A percentile compares a stretch with the other conserved stretches of the same genome.
Evolutionary conservation across 2,113 vertebrate species (phyloP).

Genomic region (Symphodus melops): DNA sequence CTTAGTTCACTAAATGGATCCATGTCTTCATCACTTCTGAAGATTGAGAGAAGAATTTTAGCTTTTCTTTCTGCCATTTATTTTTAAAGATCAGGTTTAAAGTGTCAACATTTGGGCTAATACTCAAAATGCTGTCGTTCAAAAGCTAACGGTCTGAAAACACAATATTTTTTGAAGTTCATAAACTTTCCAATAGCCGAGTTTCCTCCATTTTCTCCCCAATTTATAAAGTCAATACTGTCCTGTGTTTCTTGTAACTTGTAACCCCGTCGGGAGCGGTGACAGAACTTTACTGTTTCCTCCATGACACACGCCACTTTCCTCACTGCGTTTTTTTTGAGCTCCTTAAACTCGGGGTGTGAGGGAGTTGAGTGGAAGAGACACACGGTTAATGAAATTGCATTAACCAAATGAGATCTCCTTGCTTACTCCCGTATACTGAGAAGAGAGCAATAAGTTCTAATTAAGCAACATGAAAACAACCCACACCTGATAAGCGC

Average conservation of each 20-base stretch:
- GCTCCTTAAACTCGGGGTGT: not conserved
- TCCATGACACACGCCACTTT: not conserved
- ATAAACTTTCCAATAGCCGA: not conserved
- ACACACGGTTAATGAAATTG: not conserved
- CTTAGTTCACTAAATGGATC: constrained; percentile 30
- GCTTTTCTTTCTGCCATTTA: not conserved
- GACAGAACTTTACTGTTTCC: not conserved
- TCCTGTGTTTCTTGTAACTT: not conserved
- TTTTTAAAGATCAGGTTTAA: no score
- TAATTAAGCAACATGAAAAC: not conserved
- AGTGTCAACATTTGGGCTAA: no score
- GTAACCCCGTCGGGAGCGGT: not conserved
- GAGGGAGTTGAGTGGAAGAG: not conserved
- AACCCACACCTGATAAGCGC: not conserved
- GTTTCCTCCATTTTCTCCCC: not conserved
- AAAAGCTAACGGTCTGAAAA: not conserved
- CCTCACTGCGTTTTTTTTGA: not conserved
- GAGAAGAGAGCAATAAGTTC: not conserved
- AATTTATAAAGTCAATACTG: not conserved
- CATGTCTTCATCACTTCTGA: not conserved
- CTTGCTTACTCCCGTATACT: not conserved
- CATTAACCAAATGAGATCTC: not conserved
- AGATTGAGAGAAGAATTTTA: not conserved
- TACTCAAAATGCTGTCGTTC: no score
- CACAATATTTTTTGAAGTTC: not conserved